phyloP scores from a whole-genome alignment of 1,140 invertebrate genomes.

The Oncopeltus fasciatus region DNA sequence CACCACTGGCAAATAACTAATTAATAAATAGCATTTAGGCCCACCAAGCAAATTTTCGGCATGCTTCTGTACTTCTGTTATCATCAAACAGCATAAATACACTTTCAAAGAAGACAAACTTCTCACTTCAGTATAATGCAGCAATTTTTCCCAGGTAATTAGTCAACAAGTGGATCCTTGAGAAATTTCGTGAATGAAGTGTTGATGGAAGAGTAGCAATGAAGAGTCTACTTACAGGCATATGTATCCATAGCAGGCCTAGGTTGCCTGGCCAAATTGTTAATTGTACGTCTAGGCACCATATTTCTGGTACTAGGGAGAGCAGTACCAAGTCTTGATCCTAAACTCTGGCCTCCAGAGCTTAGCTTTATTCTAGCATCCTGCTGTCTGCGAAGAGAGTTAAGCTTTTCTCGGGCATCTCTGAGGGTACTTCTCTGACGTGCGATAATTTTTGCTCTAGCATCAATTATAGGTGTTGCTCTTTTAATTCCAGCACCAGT shows the following conservation, averaged over 20 bases:
- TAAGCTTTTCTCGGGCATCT: slow-evolving; percentile 54
- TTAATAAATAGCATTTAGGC: no score
- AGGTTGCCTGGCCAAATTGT: neutral
- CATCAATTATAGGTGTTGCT: slow-evolving; percentile 36
- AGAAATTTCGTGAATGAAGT: no score
- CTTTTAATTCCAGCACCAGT: neutral
- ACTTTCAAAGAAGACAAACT: no score
- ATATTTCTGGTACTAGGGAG: neutral
- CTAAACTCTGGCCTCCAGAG: slow-evolving; percentile 25
- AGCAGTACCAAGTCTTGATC: slow-evolving; percentile 10
- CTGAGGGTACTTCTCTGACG: slow-evolving; percentile 47
- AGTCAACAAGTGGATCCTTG: no score
- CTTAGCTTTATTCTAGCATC: slow-evolving; percentile 48
- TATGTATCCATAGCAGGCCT: neutral
- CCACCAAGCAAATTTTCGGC: no score
- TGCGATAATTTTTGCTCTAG: slow-evolving; percentile 50
- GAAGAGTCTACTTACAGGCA: slow-evolving; percentile 2
- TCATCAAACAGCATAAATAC: no score
- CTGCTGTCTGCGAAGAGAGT: slow-evolving; percentile 44
- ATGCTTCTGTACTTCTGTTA: no score
- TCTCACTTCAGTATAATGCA: no score
- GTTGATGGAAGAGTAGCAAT: no score
- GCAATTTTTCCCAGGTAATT: no score
- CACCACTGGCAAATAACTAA: no score
- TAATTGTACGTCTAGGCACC: neutral